Evolutionary conservation across 2,113 vertebrate species (phyloP).

Genomic region (Tiliqua scincoides): DNA sequence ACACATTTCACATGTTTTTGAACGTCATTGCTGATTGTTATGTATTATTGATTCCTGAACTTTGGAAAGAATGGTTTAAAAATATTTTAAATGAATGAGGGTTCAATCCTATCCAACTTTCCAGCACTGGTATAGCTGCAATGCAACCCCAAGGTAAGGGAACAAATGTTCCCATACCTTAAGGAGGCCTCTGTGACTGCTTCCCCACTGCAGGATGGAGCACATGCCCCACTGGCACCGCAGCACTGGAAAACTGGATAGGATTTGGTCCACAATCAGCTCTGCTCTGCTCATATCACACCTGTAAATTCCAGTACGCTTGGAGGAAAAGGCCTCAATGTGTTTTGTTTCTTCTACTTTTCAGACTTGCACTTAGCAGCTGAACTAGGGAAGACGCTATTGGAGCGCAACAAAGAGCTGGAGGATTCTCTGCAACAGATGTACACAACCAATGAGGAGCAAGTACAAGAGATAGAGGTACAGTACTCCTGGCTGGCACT

Average conservation of each 20-base stretch:
- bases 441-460: conserved; percentile 95
- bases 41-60: background rate
- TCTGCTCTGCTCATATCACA: background rate
- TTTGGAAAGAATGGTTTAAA: background rate
- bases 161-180: too few species aligned
- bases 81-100: background rate
- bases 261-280: too few species aligned
- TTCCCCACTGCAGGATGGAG: too few species aligned
- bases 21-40: too few species aligned
- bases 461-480: conserved; percentile 97
- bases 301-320: background rate
- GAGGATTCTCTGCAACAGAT: conserved; percentile 97
- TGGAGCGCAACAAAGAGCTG: conserved; percentile 97
- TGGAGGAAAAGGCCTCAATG: background rate
- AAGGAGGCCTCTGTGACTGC: too few species aligned
- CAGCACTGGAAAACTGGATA: too few species aligned
- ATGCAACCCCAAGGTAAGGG: too few species aligned
- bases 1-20: background rate
- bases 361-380: conserved; percentile 92
- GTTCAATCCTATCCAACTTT: too few species aligned
- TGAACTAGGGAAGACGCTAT: conserved; percentile 94
- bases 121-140: too few species aligned
- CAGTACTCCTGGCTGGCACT: conserved; percentile 69
- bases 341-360: conserved; percentile 51
- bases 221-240: too few species aligned